Evolutionary conservation across 2,113 vertebrate species (phyloP), one percentile per base, ranked within the genome.

Genomic region (Fukomys damarensis): DNA sequence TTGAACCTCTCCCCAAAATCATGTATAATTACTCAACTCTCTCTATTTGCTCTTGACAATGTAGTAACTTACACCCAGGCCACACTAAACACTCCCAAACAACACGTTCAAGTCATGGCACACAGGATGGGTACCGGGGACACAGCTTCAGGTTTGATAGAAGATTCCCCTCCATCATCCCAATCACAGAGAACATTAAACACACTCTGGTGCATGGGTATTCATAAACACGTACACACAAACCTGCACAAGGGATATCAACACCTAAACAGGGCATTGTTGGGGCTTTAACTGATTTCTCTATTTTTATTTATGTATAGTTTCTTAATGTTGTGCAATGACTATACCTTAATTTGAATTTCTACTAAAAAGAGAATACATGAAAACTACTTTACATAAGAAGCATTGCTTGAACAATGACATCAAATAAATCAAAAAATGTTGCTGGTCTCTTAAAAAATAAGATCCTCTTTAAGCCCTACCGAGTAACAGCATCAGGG

Each of bases 401-500:
- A 26, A 96, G 58, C 16, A 80, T 79, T 41, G 84, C 89, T 46
- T 86, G 20, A 96, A 87, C 49, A 90, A 61, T 87, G 72, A 92
- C n/a, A 91, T 2, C 68, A 61, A 86, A 13, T 24, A 96, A 95
- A 88, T 52, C 82, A 89, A 85, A 32, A 89, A 1, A 17, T 2
- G 14, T 43, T 59, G 49, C 56, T 35, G 41, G 32, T 8, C 59
- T 92, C 82, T 97, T 65, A 88, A 93, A 96, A 76, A 90, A 81
- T 70, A 95, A 49, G 96, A 95, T 89, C 32, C 16, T 93, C 61
- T 77, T 82, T 77, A 35, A 17, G 85, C 63, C 41, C 61, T 58
- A 38, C 63, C 77, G 38, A 93, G 80, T 74, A 95, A 93, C 20
- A 90, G 26, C 58, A 80, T 72, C 81, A 66, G 61, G 56, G 77